Percentiles rank a stretch among this genome's conserved stretches.
phyloP scores from a whole-genome alignment of 2,888 invertebrate species.

The Leptinotarsa juncta region DNA sequence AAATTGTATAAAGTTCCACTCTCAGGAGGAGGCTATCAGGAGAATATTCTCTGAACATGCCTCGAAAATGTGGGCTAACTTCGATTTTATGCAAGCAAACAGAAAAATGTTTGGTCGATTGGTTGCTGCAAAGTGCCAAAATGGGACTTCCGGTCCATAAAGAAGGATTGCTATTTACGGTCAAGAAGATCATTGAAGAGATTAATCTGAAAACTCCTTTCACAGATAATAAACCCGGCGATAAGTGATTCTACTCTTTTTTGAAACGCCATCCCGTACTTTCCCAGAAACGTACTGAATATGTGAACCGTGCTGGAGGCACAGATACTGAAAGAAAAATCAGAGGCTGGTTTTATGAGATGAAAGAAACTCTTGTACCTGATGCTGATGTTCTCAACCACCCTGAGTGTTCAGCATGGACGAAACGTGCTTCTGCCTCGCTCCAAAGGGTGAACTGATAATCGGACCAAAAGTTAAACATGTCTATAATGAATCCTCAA shows the following conservation, averaged over 20 bases:
- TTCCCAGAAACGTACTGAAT: slow-evolving; percentile 2
- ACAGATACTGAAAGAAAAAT: slow-evolving; percentile 5
- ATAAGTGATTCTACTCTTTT: slow-evolving; percentile 1
- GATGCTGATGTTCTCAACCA: slow-evolving; percentile 3
- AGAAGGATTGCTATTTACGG: slow-evolving; percentile 7
- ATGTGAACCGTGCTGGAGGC: slow-evolving; percentile 2
- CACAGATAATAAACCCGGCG: slow-evolving; percentile 1
- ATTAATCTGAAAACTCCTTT: neutral
- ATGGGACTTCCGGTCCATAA: slow-evolving; percentile 6
- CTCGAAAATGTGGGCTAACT: slow-evolving; percentile 4
- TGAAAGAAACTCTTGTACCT: neutral
- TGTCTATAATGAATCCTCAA: neutral
- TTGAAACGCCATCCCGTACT: neutral
- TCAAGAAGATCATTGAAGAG: slow-evolving; percentile 7
- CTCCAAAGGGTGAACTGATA: too few species aligned
- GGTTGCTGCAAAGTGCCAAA: neutral
- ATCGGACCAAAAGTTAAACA: neutral
- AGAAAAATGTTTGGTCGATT: neutral
- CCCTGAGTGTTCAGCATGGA: neutral
- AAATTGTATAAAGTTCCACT: slow-evolving; percentile 1
- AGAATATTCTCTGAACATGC: slow-evolving; percentile 6
- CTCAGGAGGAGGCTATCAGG: neutral
- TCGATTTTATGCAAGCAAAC: neutral
- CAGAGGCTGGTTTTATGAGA: neutral
- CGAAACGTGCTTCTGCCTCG: neutral